These are phyloP conservation scores for Callimorpha dominula DNA, from an alignment of 2,888 invertebrate species.

Conservation along the genomic window DNA sequence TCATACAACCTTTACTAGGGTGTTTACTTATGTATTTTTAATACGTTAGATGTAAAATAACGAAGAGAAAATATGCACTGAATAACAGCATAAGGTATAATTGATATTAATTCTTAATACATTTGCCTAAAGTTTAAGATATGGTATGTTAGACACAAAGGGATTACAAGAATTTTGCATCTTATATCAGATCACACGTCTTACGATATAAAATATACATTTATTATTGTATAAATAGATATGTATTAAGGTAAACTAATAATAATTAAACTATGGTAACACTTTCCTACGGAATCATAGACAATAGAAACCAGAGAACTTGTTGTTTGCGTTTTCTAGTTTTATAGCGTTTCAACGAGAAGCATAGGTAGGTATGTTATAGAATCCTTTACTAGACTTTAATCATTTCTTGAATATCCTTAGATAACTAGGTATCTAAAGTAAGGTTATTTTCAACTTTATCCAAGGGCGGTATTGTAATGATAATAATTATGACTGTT, in stretches of 20 bases:
- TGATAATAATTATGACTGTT: not conserved
- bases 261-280: slow-evolving; percentile 82
- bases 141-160: slow-evolving; percentile 70
- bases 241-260: slow-evolving; percentile 70
- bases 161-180: slow-evolving; percentile 66
- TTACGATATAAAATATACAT: slow-evolving; percentile 78
- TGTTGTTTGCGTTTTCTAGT: slow-evolving; percentile 23
- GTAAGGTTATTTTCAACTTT: slow-evolving; percentile 12
- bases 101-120: slow-evolving; percentile 38
- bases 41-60: slow-evolving; percentile 40
- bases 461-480: slow-evolving; percentile 24
- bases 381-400: not conserved
- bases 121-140: slow-evolving; percentile 61
- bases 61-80: slow-evolving; percentile 37
- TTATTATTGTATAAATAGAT: slow-evolving; percentile 77
- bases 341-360: slow-evolving; percentile 34
- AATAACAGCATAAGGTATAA: slow-evolving; percentile 33
- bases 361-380: slow-evolving; percentile 21
- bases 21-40: slow-evolving; percentile 40
- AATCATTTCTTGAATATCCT: not conserved
- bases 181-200: slow-evolving; percentile 72
- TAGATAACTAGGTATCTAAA: slow-evolving; percentile 19
- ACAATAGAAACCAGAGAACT: slow-evolving; percentile 38
- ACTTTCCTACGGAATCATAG: slow-evolving; percentile 73
- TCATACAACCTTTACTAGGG: slow-evolving; percentile 44